Conservation (phyloP, 2,113 vertebrate species). For the Malurus cyaneus region DNA sequence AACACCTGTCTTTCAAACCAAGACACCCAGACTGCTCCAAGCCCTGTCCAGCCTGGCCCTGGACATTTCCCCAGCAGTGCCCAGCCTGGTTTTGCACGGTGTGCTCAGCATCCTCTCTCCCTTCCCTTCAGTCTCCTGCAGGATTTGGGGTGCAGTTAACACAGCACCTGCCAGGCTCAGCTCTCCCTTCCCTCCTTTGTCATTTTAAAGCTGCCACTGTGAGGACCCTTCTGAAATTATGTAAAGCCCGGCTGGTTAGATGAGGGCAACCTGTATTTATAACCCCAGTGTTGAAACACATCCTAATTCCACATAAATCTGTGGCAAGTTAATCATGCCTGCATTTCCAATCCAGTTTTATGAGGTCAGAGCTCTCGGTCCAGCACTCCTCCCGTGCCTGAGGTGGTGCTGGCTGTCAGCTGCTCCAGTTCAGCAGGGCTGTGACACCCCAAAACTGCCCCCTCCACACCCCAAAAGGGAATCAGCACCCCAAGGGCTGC, state of each 20-base stretch:
- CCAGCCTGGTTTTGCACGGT: rapidly evolving
- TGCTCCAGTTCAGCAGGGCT: not conserved
- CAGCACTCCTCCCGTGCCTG: not conserved
- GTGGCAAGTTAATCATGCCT: slow-evolving; percentile 80
- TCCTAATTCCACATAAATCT: slow-evolving; percentile 77
- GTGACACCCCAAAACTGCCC: not conserved
- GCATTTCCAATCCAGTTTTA: slow-evolving; percentile 66
- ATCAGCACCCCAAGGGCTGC: rapidly evolving
- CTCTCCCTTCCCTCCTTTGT: slow-evolving; percentile 60
- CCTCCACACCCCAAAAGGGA: rapidly evolving
- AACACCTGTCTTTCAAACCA: no score
- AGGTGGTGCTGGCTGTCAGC: not conserved
- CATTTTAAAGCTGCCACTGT: slow-evolving; percentile 76
- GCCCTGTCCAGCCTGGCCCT: rapidly evolving
- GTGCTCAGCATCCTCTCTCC: not conserved
- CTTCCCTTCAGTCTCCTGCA: not conserved
- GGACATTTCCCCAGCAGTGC: not conserved
- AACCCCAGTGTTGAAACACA: slow-evolving; percentile 79
- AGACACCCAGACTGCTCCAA: not conserved
- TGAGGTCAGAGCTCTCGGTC: slow-evolving; percentile 47
- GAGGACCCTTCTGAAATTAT: slow-evolving; percentile 64
- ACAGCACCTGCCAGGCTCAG: not conserved
- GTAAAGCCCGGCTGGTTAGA: slow-evolving; percentile 23
- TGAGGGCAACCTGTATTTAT: slow-evolving; percentile 64
- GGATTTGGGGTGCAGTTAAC: not conserved